Evolutionary conservation across 2,113 vertebrate species (phyloP).

Genomic region (Coregonus clupeaformis): DNA sequence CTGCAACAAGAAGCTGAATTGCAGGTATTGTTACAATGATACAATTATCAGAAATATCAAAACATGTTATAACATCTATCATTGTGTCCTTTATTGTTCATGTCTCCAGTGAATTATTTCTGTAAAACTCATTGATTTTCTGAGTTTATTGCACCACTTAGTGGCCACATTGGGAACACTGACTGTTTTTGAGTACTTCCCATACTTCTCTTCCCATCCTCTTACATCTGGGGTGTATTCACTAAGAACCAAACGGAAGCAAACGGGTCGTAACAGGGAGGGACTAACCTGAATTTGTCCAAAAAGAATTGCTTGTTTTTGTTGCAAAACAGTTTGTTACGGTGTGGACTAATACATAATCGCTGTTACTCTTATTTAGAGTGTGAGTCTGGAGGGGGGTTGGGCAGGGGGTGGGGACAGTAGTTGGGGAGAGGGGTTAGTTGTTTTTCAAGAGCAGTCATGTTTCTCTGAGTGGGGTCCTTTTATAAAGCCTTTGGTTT

Average conservation of each 20-base stretch:
- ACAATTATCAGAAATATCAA: too few relatives aligned
- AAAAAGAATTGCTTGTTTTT: too few relatives aligned
- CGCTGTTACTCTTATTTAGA: conserved; percentile 32
- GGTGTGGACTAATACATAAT: background rate
- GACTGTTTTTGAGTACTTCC: too few relatives aligned
- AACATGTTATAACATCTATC: background rate
- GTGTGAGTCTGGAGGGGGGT: conserved; percentile 36
- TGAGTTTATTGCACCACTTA: conserved; percentile 43
- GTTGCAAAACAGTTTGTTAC: too few relatives aligned
- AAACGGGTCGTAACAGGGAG: too few relatives aligned
- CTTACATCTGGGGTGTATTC: background rate
- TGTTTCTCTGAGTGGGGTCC: conserved; percentile 36
- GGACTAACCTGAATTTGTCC: too few relatives aligned
- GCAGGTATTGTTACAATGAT: too few relatives aligned
- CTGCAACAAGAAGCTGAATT: too few relatives aligned
- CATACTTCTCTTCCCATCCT: background rate
- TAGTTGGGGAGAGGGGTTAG: background rate
- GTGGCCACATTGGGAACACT: conserved; percentile 34
- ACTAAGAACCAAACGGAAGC: too few relatives aligned
- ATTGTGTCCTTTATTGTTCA: conserved; percentile 19
- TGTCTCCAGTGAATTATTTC: background rate
- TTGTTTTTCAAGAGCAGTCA: conserved; percentile 50
- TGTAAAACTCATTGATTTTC: background rate
- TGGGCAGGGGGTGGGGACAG: conserved; percentile 19
- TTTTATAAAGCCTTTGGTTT: conserved; percentile 2